Evolutionary conservation across 2,888 invertebrate genomes (phyloP).

Genomic region (Stenolophus ochropezus): DNA sequence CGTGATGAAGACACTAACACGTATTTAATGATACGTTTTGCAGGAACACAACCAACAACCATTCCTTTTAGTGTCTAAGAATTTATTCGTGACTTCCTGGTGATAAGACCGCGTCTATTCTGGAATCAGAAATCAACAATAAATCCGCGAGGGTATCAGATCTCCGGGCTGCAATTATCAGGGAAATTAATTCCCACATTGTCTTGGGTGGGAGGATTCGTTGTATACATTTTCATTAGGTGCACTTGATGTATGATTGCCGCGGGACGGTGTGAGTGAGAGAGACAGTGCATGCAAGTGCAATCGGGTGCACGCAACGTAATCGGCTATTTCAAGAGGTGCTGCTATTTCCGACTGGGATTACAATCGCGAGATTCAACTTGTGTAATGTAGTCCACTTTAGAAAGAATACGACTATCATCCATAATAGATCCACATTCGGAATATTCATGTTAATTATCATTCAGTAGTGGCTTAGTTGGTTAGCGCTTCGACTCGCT

Average conservation of each 20-base stretch:
- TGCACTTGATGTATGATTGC: conserved; percentile 40
- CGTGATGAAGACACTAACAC: conserved; percentile 8
- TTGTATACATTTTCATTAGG: conserved; percentile 33
- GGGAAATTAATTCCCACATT: conserved; percentile 32
- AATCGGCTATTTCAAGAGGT: conserved; percentile 16
- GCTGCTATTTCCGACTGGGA: not conserved
- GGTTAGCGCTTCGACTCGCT: too few relatives aligned
- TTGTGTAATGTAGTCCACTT: not conserved
- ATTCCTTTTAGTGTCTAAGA: not conserved
- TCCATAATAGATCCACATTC: not conserved
- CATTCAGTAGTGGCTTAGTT: too few relatives aligned
- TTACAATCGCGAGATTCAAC: not conserved
- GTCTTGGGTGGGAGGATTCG: not conserved
- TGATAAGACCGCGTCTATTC: conserved; percentile 15
- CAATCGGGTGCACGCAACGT: conserved; percentile 28
- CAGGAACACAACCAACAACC: not conserved
- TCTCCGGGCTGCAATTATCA: conserved; percentile 29
- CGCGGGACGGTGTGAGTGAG: conserved; percentile 17
- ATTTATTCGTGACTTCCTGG: conserved; percentile 13
- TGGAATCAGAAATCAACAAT: conserved; percentile 31
- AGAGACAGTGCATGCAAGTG: conserved; percentile 5
- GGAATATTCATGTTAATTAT: too few relatives aligned
- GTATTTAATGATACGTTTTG: not conserved
- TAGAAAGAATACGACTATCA: not conserved
- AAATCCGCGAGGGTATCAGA: conserved; percentile 14